A percentile compares a stretch with the other conserved stretches of the same genome.
Conservation (phyloP, 2,113 vertebrate species). For the Axis porcinus region DNA sequence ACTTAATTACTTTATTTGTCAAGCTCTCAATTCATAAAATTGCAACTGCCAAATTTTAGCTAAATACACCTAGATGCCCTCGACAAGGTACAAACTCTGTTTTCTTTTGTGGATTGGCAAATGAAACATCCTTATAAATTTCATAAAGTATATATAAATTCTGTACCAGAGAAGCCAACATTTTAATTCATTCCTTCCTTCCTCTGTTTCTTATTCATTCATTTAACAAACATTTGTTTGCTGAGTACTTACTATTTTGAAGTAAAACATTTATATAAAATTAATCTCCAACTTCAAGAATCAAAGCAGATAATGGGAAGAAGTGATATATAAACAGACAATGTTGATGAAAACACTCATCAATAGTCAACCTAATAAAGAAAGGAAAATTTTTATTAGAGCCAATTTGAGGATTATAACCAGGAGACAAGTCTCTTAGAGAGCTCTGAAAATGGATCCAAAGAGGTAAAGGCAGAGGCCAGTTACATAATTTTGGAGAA, state of each 20-base stretch:
- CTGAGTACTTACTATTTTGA: background rate
- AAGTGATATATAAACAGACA: background rate
- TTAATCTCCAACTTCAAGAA: background rate
- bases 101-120: background rate
- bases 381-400: background rate
- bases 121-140: background rate
- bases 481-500: background rate
- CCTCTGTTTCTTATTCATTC: background rate
- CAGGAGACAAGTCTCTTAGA: background rate
- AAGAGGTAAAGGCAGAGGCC: background rate
- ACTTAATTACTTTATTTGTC: background rate
- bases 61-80: background rate
- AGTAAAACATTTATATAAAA: background rate
- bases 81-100: background rate
- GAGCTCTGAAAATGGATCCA: background rate
- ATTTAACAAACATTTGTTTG: constrained; percentile 2
- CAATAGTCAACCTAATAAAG: background rate
- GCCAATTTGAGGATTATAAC: background rate
- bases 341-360: background rate
- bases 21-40: background rate
- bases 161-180: background rate
- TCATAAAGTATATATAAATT: background rate
- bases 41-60: background rate
- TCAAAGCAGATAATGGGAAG: background rate
- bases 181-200: background rate